phyloP scores from a whole-genome alignment of 2,888 invertebrate genomes.

The Scrobipalpa atriplicella region DNA sequence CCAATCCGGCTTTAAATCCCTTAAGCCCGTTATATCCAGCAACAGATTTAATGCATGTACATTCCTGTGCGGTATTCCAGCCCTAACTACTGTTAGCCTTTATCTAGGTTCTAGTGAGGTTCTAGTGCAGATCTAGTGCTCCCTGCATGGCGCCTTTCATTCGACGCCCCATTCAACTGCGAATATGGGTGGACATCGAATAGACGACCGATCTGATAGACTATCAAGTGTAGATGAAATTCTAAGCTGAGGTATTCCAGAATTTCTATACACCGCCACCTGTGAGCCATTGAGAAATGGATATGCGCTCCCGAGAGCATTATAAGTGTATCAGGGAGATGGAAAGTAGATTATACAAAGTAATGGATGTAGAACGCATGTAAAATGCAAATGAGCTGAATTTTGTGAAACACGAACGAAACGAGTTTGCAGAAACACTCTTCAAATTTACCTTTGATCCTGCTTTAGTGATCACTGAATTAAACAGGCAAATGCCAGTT shows the following conservation, averaged over 20 bases:
- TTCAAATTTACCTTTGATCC: constrained; percentile 18
- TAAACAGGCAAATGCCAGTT: constrained; percentile 16
- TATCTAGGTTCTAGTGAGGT: constrained; percentile 39
- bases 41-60: constrained; percentile 52
- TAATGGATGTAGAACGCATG: constrained; percentile 1
- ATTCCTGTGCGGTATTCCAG: constrained; percentile 45
- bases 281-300: not conserved
- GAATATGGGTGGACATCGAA: constrained; percentile 24
- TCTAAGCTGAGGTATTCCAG: constrained; percentile 1
- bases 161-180: constrained; percentile 42
- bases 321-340: not conserved
- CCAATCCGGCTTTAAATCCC: constrained; percentile 33
- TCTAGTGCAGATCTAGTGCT: too few species aligned
- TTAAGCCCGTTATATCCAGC: constrained; percentile 40
- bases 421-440: not conserved
- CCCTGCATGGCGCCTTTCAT: constrained; percentile 46
- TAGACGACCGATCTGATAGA: constrained; percentile 18
- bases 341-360: constrained; percentile 13
- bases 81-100: constrained; percentile 49
- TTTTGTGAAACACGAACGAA: not conserved
- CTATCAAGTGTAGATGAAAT: constrained; percentile 20
- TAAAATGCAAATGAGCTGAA: constrained; percentile 2
- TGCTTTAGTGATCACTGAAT: constrained; percentile 18
- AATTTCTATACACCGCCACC: not conserved
- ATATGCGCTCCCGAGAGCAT: not conserved